Evolutionary conservation across 1,140 invertebrate species (phyloP).

Genomic region (Musca vetustissima): DNA sequence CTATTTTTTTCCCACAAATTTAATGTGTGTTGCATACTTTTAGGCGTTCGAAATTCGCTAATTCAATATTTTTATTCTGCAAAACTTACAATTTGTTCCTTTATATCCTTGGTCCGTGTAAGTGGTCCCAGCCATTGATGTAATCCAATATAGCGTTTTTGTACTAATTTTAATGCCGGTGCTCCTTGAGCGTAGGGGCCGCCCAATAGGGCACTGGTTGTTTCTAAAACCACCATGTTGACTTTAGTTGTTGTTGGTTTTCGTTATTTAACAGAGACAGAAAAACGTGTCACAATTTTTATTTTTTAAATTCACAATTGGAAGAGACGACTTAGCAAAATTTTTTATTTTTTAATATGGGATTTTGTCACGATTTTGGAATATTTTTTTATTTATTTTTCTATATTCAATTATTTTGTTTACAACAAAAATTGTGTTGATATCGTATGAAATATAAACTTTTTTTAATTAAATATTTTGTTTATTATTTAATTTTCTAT

Average conservation of each 20-base stretch:
- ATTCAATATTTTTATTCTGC: not conserved
- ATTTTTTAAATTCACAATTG: conserved; percentile 3
- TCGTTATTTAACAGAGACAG: not conserved
- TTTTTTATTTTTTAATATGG: not conserved
- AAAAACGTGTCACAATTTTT: not conserved
- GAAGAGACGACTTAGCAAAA: not conserved
- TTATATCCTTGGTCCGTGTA: conserved; percentile 63
- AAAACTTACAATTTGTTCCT: conserved; percentile 70
- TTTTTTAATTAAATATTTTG: not conserved
- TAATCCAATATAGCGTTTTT: conserved; percentile 84
- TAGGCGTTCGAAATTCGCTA: too few species aligned
- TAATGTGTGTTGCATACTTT: too few species aligned
- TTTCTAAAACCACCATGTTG: conserved; percentile 74
- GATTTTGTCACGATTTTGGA: conserved; percentile 9
- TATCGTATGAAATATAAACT: not conserved
- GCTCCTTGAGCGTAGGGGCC: conserved; percentile 75
- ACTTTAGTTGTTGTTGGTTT: conserved; percentile 12
- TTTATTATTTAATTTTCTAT: not conserved
- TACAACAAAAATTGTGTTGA: not conserved
- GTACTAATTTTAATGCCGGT: conserved; percentile 80
- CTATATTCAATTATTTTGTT: conserved; percentile 2
- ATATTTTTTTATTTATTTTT: conserved; percentile 16
- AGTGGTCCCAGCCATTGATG: conserved; percentile 85
- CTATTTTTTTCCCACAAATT: too few species aligned
- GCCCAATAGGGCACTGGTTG: conserved; percentile 63